phyloP scores from a whole-genome alignment of 2,797 vertebrate genomes.

The Nyctalus aviator region DNA sequence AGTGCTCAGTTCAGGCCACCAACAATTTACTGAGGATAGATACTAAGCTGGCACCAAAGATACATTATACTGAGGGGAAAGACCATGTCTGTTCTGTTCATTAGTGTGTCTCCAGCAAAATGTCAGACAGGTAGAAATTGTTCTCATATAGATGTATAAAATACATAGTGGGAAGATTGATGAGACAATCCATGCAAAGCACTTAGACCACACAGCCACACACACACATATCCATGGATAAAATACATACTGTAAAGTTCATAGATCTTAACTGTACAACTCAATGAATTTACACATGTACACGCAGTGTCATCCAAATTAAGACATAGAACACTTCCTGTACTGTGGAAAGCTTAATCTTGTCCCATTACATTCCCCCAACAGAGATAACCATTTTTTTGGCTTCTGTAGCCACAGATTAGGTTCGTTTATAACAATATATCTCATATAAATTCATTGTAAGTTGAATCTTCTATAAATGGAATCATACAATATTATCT shows the following conservation, averaged over 20 bases:
- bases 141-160: background rate
- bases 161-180: background rate
- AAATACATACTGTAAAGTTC: background rate
- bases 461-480: conserved; percentile 13
- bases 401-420: background rate
- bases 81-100: background rate
- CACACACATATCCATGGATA: background rate
- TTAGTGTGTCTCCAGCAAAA: background rate
- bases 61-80: background rate
- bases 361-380: background rate
- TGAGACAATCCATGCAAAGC: background rate
- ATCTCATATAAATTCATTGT: background rate
- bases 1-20: background rate
- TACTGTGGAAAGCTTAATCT: background rate
- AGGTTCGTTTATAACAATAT: conserved; percentile 15
- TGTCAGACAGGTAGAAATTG: background rate
- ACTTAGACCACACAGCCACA: background rate
- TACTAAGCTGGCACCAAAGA: background rate
- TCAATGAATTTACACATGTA: background rate
- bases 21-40: background rate
- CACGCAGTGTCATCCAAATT: background rate
- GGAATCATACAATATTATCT: background rate
- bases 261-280: background rate
- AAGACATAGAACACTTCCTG: background rate
- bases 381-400: background rate